These are phyloP conservation scores for Falco concolor DNA, from an alignment of 2,797 vertebrate genomes.

Conservation along the genomic window DNA sequence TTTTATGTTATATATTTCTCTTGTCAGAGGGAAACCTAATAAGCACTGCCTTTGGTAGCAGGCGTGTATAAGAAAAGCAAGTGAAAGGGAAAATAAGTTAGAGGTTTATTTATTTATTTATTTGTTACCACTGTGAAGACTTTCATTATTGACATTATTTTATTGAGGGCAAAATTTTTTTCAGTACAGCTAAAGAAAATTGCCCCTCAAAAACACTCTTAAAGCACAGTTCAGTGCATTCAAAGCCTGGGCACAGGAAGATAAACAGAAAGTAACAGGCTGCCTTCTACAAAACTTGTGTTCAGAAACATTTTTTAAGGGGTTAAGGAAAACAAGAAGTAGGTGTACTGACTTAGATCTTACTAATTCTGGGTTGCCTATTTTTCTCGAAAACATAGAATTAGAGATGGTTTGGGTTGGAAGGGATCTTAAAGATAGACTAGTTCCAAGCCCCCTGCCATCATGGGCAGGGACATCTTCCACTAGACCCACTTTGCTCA, in stretches of 20 bases:
- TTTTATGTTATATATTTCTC: conserved; percentile 45
- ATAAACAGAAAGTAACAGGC: not conserved
- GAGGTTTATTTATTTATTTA: not conserved
- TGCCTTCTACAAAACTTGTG: not conserved
- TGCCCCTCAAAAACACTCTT: not conserved
- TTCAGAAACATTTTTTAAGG: not conserved
- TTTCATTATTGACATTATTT: not conserved
- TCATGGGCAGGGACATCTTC: no score
- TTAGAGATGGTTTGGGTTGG: no score
- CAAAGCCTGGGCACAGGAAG: not conserved
- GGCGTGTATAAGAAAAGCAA: conserved; percentile 27
- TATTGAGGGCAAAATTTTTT: not conserved
- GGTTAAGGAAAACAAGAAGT: not conserved
- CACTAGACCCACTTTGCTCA: no score
- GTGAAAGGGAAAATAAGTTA: conserved; percentile 21
- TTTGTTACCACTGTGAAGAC: not conserved
- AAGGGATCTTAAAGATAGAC: no score
- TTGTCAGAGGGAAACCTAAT: conserved; percentile 24
- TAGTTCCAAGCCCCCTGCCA: no score
- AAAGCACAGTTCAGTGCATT: not conserved
- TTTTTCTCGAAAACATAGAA: not conserved
- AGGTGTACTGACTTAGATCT: not conserved
- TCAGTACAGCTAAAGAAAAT: not conserved
- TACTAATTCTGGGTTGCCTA: not conserved
- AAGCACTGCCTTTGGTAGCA: conserved; percentile 27